These are phyloP conservation scores for Phenganax marumi DNA, from an alignment of 92 coral and sea anemone genomes.

Conservation along the genomic window DNA sequence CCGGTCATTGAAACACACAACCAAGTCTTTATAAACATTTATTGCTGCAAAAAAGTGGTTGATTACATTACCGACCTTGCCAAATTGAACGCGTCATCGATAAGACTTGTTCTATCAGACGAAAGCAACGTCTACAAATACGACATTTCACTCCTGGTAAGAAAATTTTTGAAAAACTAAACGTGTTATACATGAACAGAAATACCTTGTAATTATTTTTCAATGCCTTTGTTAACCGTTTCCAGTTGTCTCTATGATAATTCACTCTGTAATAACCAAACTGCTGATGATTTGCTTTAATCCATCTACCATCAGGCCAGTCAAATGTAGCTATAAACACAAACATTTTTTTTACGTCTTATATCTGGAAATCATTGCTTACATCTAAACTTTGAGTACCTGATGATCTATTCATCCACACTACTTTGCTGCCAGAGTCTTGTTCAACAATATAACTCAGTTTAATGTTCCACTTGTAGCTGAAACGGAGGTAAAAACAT, in stretches of 20 bases:
- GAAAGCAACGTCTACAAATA: constrained; percentile 61
- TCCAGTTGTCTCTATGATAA: constrained; percentile 79
- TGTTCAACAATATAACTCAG: constrained; percentile 62
- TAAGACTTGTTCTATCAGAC: constrained; percentile 78
- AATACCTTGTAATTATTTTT: constrained; percentile 26
- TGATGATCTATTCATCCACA: constrained; percentile 71
- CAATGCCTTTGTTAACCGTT: constrained; percentile 61
- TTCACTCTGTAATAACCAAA: constrained; percentile 87
- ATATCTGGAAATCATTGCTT: neutral
- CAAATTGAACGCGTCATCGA: constrained; percentile 84
- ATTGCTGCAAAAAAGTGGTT: neutral
- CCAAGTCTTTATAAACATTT: neutral
- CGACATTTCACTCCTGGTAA: neutral
- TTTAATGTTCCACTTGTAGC: constrained; percentile 86
- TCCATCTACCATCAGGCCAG: constrained; percentile 70
- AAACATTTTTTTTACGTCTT: neutral
- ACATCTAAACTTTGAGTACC: constrained; percentile 47
- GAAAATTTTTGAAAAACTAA: neutral
- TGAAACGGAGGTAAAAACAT: constrained; percentile 1
- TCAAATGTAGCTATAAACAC: constrained; percentile 60
- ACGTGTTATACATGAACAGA: neutral
- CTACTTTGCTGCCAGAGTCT: constrained; percentile 28
- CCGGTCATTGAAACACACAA: neutral
- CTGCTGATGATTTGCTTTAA: constrained; percentile 80
- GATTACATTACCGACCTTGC: constrained; percentile 69